phyloP scores from a whole-genome alignment of 1,140 invertebrate genomes.

The Zaprionus taronus region DNA sequence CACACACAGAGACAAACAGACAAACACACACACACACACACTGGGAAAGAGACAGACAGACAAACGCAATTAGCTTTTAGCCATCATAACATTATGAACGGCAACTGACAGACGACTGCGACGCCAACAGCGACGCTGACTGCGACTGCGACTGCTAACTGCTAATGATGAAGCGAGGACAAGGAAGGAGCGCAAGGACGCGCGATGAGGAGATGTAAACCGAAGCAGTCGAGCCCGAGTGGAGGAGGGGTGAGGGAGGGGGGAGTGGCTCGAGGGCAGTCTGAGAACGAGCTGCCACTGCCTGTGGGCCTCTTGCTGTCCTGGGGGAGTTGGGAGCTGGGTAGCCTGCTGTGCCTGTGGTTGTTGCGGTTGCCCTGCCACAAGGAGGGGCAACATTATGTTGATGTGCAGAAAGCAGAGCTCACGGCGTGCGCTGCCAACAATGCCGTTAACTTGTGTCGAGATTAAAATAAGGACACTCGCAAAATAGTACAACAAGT shows the following conservation, averaged over 20 bases:
- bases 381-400: conserved; percentile 56
- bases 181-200: conserved; percentile 10
- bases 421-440: conserved; percentile 74
- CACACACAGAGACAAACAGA: conserved; percentile 35
- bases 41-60: conserved; percentile 44
- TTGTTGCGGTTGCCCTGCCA: conserved; percentile 37
- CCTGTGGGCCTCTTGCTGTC: conserved; percentile 1
- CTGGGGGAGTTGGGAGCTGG: not conserved
- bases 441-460: conserved; percentile 81
- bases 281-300: not conserved
- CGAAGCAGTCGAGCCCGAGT: conserved; percentile 27
- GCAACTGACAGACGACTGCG: conserved; percentile 62
- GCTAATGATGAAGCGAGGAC: conserved; percentile 68
- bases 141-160: conserved; percentile 39
- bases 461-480: conserved; percentile 82
- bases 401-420: conserved; percentile 60
- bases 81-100: conserved; percentile 82
- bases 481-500: conserved; percentile 58
- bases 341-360: conserved; percentile 8
- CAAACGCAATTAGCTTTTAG: conserved; percentile 82
- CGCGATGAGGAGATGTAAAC: conserved; percentile 32
- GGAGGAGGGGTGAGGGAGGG: too few relatives aligned
- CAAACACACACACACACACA: not conserved
- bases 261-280: not conserved
- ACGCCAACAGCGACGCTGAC: conserved; percentile 43